These are phyloP conservation scores for Chorisops tibialis DNA, from an alignment of 2,888 invertebrate genomes.

Conservation along the genomic window DNA sequence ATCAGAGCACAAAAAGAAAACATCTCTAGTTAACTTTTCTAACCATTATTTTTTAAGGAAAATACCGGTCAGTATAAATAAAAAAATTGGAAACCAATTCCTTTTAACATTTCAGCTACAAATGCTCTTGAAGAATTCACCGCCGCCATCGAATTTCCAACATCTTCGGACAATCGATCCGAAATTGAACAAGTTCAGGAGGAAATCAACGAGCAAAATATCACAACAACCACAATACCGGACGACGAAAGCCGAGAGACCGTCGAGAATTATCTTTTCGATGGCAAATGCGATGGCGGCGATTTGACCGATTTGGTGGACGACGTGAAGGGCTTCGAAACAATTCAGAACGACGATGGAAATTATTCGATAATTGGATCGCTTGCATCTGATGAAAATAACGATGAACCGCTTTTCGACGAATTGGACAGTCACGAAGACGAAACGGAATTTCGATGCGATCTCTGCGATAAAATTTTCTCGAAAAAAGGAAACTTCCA, in stretches of 20 bases:
- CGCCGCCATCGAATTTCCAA: not conserved
- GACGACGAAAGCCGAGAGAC: constrained; percentile 6
- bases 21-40: too few species aligned
- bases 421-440: constrained; percentile 8
- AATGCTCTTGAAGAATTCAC: not conserved
- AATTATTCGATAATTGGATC: constrained; percentile 19
- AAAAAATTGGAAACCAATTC: not conserved
- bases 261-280: not conserved
- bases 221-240: constrained; percentile 17
- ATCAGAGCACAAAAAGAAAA: too few species aligned
- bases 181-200: not conserved
- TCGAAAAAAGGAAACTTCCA: constrained; percentile 24
- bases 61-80: too few species aligned
- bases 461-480: constrained; percentile 27
- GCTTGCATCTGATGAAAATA: constrained; percentile 24
- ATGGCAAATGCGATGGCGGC: not conserved
- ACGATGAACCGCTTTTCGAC: constrained; percentile 3
- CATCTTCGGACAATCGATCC: not conserved
- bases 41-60: too few species aligned
- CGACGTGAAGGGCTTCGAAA: not conserved
- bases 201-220: constrained; percentile 7
- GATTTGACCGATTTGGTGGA: constrained; percentile 18
- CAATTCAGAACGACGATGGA: constrained; percentile 7
- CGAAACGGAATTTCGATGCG: constrained; percentile 20
- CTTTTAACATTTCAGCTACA: not conserved